Evolutionary conservation across 2,797 vertebrate genomes (phyloP), one percentile per base, ranked within the genome.

Genomic region (Esox lucius): DNA sequence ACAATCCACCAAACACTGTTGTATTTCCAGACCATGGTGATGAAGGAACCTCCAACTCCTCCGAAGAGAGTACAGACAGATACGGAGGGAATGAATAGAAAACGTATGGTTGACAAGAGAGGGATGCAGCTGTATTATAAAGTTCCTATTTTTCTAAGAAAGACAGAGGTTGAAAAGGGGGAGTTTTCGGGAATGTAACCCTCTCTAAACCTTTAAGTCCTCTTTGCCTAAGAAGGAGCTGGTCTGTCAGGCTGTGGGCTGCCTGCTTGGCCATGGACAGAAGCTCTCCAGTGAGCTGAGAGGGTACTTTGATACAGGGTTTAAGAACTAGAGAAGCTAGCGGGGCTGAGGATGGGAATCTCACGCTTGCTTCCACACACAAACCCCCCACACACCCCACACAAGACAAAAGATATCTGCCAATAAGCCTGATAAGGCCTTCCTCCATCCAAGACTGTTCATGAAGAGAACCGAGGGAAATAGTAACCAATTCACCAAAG

Each of bases 31-130:
- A 26, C 61, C 61, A 64, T 64, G 26, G 26, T 64, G 26, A 64
- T 64, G 26, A 31, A 16, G 12, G 64, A 16, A 64, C n/a, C 28
- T 12, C 46, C 61, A 39, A 42, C 28, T 7, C 6, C 59, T 72
- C 7, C 76, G 15, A 19, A 42, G 71, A 73, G 33, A 68, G 17
- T n/a, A 75, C 22, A 26, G 24, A 62, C 24, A 62, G 59, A 62
- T 26, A 1, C 5, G 56, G 22, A 61, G 22, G 56, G 59, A 24
- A n/a, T 11, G 22, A 62, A 62, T 62, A 26, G 59, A 26, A 12
- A 3, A 62, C 4, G 59, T 6, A 28, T 26, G 24, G 59, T 26
- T 4, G 16, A 31, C 28, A 2, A 28, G 62, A 64, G 26, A 64
- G 62, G 26, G 24, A 64, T 31, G 24, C 19, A 56, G 53, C 19